Evolutionary conservation across 2,797 vertebrate genomes (phyloP).

Genomic region (Enteromius treurensis): DNA sequence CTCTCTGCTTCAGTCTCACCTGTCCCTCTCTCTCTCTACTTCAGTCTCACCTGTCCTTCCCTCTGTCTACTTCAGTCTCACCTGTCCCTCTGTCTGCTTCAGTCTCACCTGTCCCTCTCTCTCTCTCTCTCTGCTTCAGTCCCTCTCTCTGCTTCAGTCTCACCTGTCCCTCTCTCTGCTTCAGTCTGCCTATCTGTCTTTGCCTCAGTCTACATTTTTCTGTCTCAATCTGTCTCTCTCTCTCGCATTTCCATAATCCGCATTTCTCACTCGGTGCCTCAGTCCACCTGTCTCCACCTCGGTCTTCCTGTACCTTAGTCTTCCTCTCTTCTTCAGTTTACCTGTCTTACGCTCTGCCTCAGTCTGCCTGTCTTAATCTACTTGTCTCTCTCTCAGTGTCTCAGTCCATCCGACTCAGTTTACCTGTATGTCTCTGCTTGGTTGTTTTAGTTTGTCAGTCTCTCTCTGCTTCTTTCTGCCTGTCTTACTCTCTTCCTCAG

Average conservation of each 20-base stretch:
- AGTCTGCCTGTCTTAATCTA: not conserved
- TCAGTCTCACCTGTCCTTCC: not conserved
- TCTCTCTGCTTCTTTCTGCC: too few species aligned
- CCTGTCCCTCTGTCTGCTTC: not conserved
- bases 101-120: not conserved
- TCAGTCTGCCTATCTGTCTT: not conserved
- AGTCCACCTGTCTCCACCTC: not conserved
- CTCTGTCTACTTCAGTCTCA: constrained; percentile 15
- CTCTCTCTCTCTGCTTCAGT: not conserved
- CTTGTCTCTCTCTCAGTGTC: not conserved
- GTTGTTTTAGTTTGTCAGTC: too few species aligned
- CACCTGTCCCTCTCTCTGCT: constrained; percentile 2
- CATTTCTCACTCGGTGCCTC: not conserved
- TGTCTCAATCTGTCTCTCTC: not conserved
- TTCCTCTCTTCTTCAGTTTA: too few species aligned
- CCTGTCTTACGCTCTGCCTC: not conserved
- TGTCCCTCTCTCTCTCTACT: too few species aligned
- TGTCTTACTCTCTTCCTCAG: not conserved
- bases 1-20: too few species aligned
- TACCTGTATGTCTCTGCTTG: not conserved
- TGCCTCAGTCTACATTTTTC: not conserved
- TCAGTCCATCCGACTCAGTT: not conserved
- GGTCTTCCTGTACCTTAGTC: too few species aligned
- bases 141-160: not conserved
- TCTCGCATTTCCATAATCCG: constrained; percentile 27